Base-by-base conservation (phyloP, 2,888 invertebrate species). In the Phengaris arion region DNA sequence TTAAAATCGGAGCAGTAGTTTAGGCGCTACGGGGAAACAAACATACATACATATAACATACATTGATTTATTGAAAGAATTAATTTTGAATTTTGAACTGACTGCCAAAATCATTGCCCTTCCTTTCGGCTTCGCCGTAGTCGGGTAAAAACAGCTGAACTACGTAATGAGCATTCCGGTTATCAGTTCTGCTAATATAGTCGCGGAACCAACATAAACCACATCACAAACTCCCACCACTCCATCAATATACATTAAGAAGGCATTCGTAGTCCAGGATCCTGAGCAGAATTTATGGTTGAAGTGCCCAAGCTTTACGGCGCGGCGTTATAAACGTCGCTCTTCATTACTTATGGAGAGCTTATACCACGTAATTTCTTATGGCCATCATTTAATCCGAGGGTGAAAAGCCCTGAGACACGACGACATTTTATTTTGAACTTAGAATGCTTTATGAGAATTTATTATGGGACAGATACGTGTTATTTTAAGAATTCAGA, bases 251-350 rank as follows among this genome's bases (percentile, higher is more conserved):
- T 77, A 75, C 70, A 77, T 76, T 77, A 78, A 35, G n/a, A 22
- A 35, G 64, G 68, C 74, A n/a, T 74, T 74, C 46, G 7, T 69
- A 75, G 51, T 48, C 22, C 51, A 70, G 48, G 45, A 68, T 15
- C 48, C 35, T 55, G 45, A 45, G 35, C 48, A 45, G 13, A 51
- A 75, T 75, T 55, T 75, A 70, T 55, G 52, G 69, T 69, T 48
- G 13, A 45, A 22, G 52, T 70, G 15, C 54, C 55, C 77, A 80
- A 64, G 78, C 83, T 86, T 85, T 84, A 85, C 79, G 82, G 81
- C 83, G 81, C 79, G 82, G 81, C 83, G 82, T 75, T 82, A 81
- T 85, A 84, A 86, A 86, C 84, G 85, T 83, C 88, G 86, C 83
- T 88, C 86, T 85, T 85, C 84, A 86, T 88, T 88, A 83, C 74